These are phyloP conservation scores for Endotricha flammealis DNA, from an alignment of 2,888 invertebrate species.

Conservation along the genomic window DNA sequence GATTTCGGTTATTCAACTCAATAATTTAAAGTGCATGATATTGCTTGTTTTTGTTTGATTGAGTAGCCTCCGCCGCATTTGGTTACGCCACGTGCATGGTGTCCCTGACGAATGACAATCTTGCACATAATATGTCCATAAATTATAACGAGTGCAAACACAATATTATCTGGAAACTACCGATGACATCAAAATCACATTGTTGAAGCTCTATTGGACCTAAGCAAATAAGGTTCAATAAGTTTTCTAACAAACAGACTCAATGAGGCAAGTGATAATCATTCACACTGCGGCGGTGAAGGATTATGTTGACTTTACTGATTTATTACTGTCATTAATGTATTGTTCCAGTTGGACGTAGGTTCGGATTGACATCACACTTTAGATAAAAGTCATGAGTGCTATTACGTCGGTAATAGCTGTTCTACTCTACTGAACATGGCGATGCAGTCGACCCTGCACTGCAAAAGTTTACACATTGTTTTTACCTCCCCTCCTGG, in stretches of 20 bases:
- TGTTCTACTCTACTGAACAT: no score
- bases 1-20: no score
- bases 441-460: no score
- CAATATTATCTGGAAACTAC: slow-evolving; percentile 1
- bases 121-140: no score
- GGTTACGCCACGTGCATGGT: no score
- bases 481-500: no score
- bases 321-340: slow-evolving; percentile 36
- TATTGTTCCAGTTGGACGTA: not conserved
- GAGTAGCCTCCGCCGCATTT: no score
- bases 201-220: not conserved
- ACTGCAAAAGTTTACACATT: no score
- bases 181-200: slow-evolving; percentile 1
- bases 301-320: slow-evolving; percentile 39
- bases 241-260: slow-evolving; percentile 27
- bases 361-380: not conserved
- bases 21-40: no score
- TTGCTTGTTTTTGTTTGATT: no score
- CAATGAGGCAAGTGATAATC: slow-evolving; percentile 22
- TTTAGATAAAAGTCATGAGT: not conserved
- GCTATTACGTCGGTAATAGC: no score
- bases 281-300: slow-evolving; percentile 34
- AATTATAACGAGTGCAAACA: slow-evolving; percentile 5
- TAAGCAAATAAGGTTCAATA: slow-evolving; percentile 6
- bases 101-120: no score